phyloP scores from a whole-genome alignment of 2,113 vertebrate species.

The Muntiacus muntjak region DNA sequence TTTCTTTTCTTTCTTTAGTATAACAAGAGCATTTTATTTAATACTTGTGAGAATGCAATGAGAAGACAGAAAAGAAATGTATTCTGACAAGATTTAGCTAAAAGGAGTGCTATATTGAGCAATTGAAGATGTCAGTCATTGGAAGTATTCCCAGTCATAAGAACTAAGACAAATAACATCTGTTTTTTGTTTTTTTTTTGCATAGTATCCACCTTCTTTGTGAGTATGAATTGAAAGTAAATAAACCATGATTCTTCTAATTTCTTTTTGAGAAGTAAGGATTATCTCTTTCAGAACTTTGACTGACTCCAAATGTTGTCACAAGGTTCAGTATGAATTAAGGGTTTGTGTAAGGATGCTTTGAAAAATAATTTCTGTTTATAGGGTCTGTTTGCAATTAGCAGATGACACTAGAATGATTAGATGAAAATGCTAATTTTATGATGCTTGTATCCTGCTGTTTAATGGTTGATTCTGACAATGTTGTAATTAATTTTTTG shows the following conservation, averaged over 20 bases:
- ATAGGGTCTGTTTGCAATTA: constrained; percentile 33
- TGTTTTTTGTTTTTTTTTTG: background rate
- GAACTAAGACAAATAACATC: background rate
- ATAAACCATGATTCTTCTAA: background rate
- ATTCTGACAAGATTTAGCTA: constrained; percentile 2
- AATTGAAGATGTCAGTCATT: background rate
- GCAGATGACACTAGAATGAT: constrained; percentile 7
- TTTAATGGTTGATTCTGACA: constrained; percentile 35
- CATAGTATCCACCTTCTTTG: background rate
- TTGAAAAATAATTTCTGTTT: background rate
- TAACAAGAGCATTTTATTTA: constrained; percentile 23
- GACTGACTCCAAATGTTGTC: background rate
- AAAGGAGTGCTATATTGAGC: background rate
- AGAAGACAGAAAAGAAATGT: background rate
- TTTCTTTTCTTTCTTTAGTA: background rate
- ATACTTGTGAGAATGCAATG: background rate
- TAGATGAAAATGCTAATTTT: constrained; percentile 25
- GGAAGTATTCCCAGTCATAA: background rate
- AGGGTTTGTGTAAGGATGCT: background rate
- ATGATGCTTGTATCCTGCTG: background rate
- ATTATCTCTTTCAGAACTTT: constrained; percentile 23
- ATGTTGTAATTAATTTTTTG: constrained; percentile 55
- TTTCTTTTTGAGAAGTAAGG: constrained; percentile 5
- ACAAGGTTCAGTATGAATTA: background rate
- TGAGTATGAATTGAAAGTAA: background rate